Base-by-base conservation (phyloP, 2,113 vertebrate genomes). In the Tenrec ecaudatus region DNA sequence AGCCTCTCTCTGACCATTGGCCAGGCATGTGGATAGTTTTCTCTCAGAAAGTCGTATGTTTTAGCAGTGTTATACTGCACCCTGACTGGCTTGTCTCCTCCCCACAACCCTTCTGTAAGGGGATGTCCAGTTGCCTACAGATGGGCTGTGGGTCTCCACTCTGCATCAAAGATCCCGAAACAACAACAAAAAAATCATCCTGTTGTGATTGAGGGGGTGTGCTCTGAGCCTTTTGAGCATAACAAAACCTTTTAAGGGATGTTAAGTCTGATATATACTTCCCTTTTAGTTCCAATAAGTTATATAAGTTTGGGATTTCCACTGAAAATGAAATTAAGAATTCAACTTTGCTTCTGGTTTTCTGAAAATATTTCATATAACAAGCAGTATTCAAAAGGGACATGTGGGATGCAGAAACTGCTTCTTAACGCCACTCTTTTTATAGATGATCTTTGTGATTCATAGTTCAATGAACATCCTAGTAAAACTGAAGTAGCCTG, bases 301-400 rank as follows among this genome's bases (percentile, higher is more conserved):
- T 15, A 68, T 88, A 83, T 91, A 80, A 68, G 33, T 93, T 88
- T 57, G 33, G 4, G 31, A 78, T 14, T 88, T 91, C 69, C 31
- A 47, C 7, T 88, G 85, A 76, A 57, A 81, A 88, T 43, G 58
- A 83, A 87, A 11, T 80, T 43, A 82, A 68, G 86, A 69, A 33
- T 4, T 89, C 60, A 9, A 76, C 36, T 89, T 86, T 91, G 68
- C 27, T 69, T 94, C 53, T 71, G 57, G 22, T 86, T 81, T 58
- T 60, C 38, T 89, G 68, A 91, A 60, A 88, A 16, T 25, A 69
- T 89, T 77, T 86, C 31, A 40, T 60, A 43, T 78, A 87, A 62
- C 10, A 75, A 22, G 68, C 66, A 31, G 62, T 20, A 68, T 87
- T 78, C 22, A 58, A 64, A 16, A 64, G 20, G 23, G 78, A 17